Evolutionary conservation across 2,113 vertebrate species (phyloP), one percentile per base, ranked within the genome.

Genomic region (Australoheros scitulus): DNA sequence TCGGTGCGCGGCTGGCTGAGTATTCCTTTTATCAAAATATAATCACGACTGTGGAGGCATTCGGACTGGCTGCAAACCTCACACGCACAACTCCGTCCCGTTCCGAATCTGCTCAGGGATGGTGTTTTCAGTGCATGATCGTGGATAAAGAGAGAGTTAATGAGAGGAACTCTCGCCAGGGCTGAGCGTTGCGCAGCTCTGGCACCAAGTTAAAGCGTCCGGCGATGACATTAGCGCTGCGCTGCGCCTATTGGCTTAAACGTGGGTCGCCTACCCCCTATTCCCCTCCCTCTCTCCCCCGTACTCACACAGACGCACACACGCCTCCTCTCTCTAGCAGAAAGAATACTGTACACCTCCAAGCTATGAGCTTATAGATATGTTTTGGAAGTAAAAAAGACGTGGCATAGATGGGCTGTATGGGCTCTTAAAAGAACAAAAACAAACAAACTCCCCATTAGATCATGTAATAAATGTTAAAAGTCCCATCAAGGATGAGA

Each of bases 171-270:
- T 76, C 60, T 41, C 78, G 47, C 38, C 79, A 18, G 88, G 79
- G 70, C 76, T 87, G 91, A 88, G 82, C 86, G 89, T 82, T 80
- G 87, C 81, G 89, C 89, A 87, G 87, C 89, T 93, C 88, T 93
- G 90, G 77, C 91, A 83, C 68, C 77, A 83, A 88, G 90, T 93
- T 90, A 93, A 90, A 94, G 93, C 80, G 90, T 89, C 85, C 86
- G 89, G 92, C 93, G 89, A 93, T 83, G 86, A 95, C 94, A 94
- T 87, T 80, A 90, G 63, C 80, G 29, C 68, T 88, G 79, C 93
- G 87, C 84, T 72, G 75, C 81, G 68, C 92, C 87, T 68, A 97
- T 97, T 96, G 96, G 95, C 85, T 94, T n/a, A 87, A 58, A 84
- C 81, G 7, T 50, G 56, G 60, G 52, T 43, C 41, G 79, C 77